Conservation (phyloP, 2,888 invertebrate species). For the Drosophila kuntzei region DNA sequence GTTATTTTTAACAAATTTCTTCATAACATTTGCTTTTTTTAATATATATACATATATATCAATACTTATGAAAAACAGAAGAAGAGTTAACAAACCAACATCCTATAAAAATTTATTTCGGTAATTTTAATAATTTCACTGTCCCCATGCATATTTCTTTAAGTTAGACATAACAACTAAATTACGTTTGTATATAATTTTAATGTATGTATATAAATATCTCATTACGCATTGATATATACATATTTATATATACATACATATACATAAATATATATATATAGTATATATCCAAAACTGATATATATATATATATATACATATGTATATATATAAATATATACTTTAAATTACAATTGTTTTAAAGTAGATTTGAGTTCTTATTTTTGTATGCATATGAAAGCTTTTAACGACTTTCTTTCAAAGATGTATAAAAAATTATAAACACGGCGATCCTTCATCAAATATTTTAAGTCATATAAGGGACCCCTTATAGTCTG, state of each 20-base stretch:
- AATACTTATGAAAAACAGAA: conserved; percentile 1
- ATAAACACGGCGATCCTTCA: neutral
- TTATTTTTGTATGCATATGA: conserved; percentile 54
- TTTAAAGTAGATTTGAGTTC: conserved; percentile 53
- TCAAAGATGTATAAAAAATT: neutral
- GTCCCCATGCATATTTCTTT: conserved; percentile 29
- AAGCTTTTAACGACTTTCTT: conserved; percentile 32
- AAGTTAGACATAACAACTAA: conserved; percentile 24
- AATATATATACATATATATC: conserved; percentile 16
- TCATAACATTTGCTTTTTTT: conserved; percentile 60
- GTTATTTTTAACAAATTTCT: conserved; percentile 40
- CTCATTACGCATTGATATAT: conserved; percentile 30
- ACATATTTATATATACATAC: no score
- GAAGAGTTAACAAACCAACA: conserved; percentile 10
- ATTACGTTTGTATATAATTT: conserved; percentile 59
- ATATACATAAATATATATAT: conserved; percentile 14
- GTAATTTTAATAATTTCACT: conserved; percentile 23
- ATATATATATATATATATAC: neutral
- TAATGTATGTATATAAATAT: conserved; percentile 42
- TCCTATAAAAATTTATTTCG: conserved; percentile 10
- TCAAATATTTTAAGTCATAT: neutral
- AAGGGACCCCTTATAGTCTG: neutral
- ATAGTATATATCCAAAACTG: conserved; percentile 20
- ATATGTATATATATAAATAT: conserved; percentile 16
- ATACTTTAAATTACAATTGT: conserved; percentile 31